Conservation (phyloP, 2,797 vertebrate genomes). For the Sebastiscus tertius region DNA sequence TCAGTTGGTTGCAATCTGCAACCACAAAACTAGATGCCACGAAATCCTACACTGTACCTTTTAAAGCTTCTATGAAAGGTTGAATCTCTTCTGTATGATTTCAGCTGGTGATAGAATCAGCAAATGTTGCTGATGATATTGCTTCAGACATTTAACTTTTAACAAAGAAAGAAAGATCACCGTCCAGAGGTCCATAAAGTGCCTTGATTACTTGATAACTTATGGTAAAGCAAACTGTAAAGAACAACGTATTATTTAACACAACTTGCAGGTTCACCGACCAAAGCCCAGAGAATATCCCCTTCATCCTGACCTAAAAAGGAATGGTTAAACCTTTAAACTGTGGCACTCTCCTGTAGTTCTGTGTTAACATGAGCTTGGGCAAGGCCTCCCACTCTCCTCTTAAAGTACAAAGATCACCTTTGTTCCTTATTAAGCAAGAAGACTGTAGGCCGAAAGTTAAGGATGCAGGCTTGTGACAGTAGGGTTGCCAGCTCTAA, state of each 20-base stretch:
- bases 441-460: slow-evolving; percentile 32
- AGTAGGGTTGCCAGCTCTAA: neutral
- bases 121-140: neutral
- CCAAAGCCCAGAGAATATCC: neutral
- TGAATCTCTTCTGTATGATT: too few relatives aligned
- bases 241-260: neutral
- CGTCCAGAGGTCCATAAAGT: neutral
- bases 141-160: neutral
- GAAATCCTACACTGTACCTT: neutral
- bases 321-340: neutral
- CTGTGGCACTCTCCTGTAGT: neutral
- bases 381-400: neutral
- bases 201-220: neutral
- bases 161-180: neutral
- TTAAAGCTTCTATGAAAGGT: neutral
- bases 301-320: neutral
- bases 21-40: too few relatives aligned
- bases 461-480: slow-evolving; percentile 45
- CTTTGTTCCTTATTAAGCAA: slow-evolving; percentile 41
- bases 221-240: neutral
- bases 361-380: slow-evolving; percentile 26
- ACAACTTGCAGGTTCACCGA: neutral
- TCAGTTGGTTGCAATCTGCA: too few relatives aligned
- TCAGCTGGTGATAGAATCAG: neutral
- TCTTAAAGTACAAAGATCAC: slow-evolving; percentile 56